Base-by-base conservation (phyloP, 2,113 vertebrate species). In the Petroica traversi region DNA sequence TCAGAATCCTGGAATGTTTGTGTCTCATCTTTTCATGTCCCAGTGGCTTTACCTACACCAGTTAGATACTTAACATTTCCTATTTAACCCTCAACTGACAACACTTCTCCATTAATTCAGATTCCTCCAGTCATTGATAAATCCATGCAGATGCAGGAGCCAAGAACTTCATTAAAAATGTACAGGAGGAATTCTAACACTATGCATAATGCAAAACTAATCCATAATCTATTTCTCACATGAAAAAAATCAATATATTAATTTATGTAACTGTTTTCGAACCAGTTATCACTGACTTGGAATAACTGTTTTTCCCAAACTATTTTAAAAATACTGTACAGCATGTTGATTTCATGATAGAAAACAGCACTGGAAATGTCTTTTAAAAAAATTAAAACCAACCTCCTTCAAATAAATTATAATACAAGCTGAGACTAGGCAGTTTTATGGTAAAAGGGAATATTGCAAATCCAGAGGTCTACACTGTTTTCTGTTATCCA, bases 91-190 rank as follows among this genome's bases (percentile, higher is more conserved):
- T 61, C 28, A 80, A 63, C 23, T 76, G 58, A 2, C 29, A 88
- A 76, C 41, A 82, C 8, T 48, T 36, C 48, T 46, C 45, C 15
- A 54, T 67, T 82, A 82, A 82, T 85, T 85, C 71, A 49, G 11
- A 63, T 62, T 71, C 61, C 55, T 48, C 38, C 1, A 77, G 64
- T 34, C 77, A 75, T 2, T 91, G 85, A 63, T 58, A 88, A 86
- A 88, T 63, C 12, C 0, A 0, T 26, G 58, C 45, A 75, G 45
- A 67, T 2, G 2, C 72, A 75, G 31, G 9, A 87, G 86, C 80
- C 95, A 87, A 89, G 33, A 78, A 49, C 31, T 19, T 91, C 3
- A 95, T 92, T 5, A 89, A 92, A 90, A 54, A 91, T 82, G 77
- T 38, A 95, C 24, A 88, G 26, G 33, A 94, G 33, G 23, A 62